These are phyloP conservation scores for Heliopora coerulea DNA, from an alignment of 92 coral and sea anemone species.

Conservation along the genomic window DNA sequence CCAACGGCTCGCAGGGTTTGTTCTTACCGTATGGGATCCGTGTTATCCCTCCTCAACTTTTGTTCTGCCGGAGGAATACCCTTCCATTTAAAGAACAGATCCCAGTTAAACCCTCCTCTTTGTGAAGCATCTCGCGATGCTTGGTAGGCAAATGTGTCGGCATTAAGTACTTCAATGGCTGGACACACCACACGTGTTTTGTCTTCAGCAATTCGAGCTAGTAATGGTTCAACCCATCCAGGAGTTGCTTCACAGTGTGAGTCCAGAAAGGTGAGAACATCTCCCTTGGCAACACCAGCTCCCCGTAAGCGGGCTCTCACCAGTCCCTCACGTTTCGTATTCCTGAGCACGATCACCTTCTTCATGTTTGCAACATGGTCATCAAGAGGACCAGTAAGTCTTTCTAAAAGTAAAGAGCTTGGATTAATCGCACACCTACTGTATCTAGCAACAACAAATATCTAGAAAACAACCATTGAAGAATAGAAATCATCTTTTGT, in stretches of 20 bases:
- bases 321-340: constrained; percentile 88
- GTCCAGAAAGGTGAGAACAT: constrained; percentile 90
- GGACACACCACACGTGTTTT: constrained; percentile 95
- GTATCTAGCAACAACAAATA: too few species aligned
- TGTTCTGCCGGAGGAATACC: constrained; percentile 99
- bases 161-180: constrained; percentile 95
- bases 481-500: too few species aligned
- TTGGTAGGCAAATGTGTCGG: constrained; percentile 95
- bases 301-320: constrained; percentile 94
- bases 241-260: constrained; percentile 99
- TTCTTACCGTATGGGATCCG: constrained; percentile 89
- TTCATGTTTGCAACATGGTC: constrained; percentile 65
- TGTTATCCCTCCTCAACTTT: constrained; percentile 76
- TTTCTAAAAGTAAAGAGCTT: constrained; percentile 58
- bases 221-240: constrained; percentile 97
- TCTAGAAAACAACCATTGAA: too few species aligned
- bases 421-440: too few species aligned
- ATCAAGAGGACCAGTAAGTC: constrained; percentile 83
- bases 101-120: constrained; percentile 99
- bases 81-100: constrained; percentile 95
- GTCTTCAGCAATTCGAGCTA: constrained; percentile 86
- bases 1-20: background rate
- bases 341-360: constrained; percentile 82
- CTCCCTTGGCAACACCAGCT: constrained; percentile 80
- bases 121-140: constrained; percentile 96